A percentile compares a stretch with the other conserved stretches of the same genome.
Conservation (phyloP, 2,113 vertebrate species). For the Vidua macroura region DNA sequence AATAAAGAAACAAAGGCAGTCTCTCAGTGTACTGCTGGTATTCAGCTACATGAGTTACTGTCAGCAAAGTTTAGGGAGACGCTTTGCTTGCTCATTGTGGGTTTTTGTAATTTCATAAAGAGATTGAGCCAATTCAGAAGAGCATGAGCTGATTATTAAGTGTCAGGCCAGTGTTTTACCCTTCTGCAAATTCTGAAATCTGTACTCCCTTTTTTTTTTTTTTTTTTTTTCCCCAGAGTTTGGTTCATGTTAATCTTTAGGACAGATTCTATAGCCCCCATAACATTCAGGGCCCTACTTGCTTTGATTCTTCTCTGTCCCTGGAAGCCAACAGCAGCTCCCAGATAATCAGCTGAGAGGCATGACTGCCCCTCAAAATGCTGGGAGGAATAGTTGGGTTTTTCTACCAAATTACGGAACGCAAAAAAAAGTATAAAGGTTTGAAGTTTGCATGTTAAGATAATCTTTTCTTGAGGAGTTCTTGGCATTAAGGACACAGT, state of each 20-base stretch:
- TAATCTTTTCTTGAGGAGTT: not conserved
- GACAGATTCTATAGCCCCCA: not conserved
- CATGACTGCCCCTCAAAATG: not conserved
- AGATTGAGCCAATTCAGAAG: not conserved
- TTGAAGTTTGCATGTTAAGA: not conserved
- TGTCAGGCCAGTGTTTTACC: not conserved
- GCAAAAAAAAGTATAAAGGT: not conserved
- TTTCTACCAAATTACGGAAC: not conserved
- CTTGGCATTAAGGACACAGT: not conserved
- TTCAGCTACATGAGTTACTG: not conserved
- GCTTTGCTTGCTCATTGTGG: not conserved
- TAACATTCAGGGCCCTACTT: not conserved
- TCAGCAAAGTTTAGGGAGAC: not conserved
- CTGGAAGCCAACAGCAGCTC: not conserved
- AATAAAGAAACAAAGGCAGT: not conserved
- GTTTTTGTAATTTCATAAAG: not conserved
- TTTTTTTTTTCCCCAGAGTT: not conserved
- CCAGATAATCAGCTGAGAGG: not conserved
- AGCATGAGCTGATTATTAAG: not conserved
- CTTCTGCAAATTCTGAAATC: not conserved
- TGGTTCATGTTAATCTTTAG: not conserved
- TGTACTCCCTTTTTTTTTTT: not conserved
- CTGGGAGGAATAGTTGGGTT: not conserved
- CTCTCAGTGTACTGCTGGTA: not conserved
- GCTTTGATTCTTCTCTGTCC: not conserved